Base-by-base conservation (phyloP, 2,888 invertebrate genomes). In the Drosophila phalerata region DNA sequence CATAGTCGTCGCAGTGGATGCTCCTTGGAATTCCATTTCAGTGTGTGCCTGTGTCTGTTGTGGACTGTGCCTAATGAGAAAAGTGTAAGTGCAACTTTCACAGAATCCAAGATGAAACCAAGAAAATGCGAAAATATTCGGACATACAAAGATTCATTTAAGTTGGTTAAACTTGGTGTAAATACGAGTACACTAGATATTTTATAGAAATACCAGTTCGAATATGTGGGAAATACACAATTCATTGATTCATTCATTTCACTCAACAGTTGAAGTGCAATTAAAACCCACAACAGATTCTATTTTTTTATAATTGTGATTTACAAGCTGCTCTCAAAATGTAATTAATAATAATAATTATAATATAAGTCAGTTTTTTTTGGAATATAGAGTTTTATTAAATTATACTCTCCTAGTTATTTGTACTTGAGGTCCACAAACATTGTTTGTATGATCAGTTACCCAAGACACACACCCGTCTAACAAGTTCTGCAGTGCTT, bases 61-160 rank as follows among this genome's bases (percentile, higher is more conserved):
- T 65, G 55, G 32, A 34, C 62, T 56, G 42, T 17, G 69, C 43
- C 66, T 80, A 82, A 80, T 85, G 72, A 81, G 86, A 84, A 86
- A 79, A 84, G 73, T 83, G 85, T 73, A 79, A 83, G 81, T 81
- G 77, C 79, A 81, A 71, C 82, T 77, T 77, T 13, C 57, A 48
- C 49, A 34, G 73, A 53, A 65, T 37, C 47, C 52, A 64, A 66
- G 53, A 49, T 55, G 25, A 43, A 19, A 64, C 69, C 15, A 28
- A 45, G 45, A n/a, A 37, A 66, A 51, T 42, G 34, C 40, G 43
- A 11, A 34, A 67, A 53, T 38, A 45, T 8, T 25, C 6, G 25
- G 4, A 25, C 43, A 61, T 49, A 25, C 48, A 43, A 32, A 19
- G 34, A 57, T 48, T 32, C 11, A 57, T 42, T 22, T 30, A 48